Percentiles rank a stretch among this genome's conserved stretches.
phyloP scores from a whole-genome alignment of 1,140 invertebrate genomes.

The Sesamia nonagrioides region DNA sequence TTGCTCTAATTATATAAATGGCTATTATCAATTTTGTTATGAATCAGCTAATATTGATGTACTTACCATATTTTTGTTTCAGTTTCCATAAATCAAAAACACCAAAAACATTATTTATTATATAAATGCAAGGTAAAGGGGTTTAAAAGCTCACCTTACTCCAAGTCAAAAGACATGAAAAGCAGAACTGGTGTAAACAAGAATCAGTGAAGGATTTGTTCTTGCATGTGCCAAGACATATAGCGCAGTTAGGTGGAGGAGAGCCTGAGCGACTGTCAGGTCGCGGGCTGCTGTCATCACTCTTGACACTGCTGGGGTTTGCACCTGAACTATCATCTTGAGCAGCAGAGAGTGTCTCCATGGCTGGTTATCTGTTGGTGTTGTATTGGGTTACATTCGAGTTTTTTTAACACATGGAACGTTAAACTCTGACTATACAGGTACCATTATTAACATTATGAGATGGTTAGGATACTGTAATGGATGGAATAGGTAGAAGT shows the following conservation, averaged over 20 bases:
- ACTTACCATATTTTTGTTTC: not conserved
- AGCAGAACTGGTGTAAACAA: constrained; percentile 98
- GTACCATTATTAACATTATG: too few species aligned
- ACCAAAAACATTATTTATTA: too few species aligned
- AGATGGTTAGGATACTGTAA: not conserved
- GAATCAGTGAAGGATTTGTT: constrained; percentile 97
- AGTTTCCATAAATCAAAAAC: not conserved
- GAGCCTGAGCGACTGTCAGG: constrained; percentile 86
- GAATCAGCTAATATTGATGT: not conserved
- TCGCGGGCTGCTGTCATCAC: constrained; percentile 75
- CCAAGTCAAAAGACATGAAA: constrained; percentile 97
- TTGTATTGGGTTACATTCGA: not conserved
- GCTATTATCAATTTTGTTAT: not conserved
- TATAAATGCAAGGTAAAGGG: not conserved
- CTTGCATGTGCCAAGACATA: constrained; percentile 94
- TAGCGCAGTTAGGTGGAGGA: constrained; percentile 95
- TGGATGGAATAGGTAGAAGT: not conserved
- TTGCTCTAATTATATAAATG: not conserved
- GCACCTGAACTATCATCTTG: constrained; percentile 71
- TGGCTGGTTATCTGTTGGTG: constrained; percentile 45
- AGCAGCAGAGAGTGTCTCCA: constrained; percentile 72
- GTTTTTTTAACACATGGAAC: too few species aligned
- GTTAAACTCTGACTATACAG: too few species aligned
- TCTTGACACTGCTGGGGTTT: constrained; percentile 75
- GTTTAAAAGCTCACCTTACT: constrained; percentile 91